These are phyloP conservation scores for Barypeithes pellucidus DNA, from an alignment of 2,888 invertebrate species.

Conservation along the genomic window DNA sequence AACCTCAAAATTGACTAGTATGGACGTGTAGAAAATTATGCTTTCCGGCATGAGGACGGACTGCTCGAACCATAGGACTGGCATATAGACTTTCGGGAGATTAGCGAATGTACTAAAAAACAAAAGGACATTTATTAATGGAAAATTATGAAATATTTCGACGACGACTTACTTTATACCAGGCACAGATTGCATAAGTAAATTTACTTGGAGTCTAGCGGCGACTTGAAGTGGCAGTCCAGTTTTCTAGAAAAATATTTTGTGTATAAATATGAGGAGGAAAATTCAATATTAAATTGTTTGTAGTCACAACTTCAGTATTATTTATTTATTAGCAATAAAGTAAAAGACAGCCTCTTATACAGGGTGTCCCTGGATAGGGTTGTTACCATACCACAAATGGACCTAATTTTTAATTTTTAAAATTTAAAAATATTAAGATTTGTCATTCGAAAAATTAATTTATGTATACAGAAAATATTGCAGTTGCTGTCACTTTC, in stretches of 20 bases:
- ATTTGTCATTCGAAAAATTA: no score
- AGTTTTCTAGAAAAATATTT: constrained; percentile 77
- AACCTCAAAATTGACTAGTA: constrained; percentile 72
- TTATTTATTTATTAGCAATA: no score
- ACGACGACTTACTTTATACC: constrained; percentile 76
- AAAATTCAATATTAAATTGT: no score
- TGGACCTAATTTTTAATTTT: no score
- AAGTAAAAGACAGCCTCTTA: no score
- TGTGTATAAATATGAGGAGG: no score
- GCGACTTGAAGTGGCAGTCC: constrained; percentile 85
- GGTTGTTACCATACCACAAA: no score
- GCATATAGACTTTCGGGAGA: constrained; percentile 81
- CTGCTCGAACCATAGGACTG: constrained; percentile 87
- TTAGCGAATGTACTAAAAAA: constrained; percentile 76
- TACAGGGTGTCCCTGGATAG: no score
- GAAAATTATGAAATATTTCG: background rate
- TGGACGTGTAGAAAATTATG: constrained; percentile 73
- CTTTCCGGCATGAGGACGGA: constrained; percentile 75
- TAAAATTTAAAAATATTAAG: no score
- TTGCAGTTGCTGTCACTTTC: no score
- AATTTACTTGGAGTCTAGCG: constrained; percentile 86
- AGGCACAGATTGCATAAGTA: constrained; percentile 78
- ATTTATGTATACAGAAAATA: no score
- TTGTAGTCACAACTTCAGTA: no score
- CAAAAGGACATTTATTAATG: background rate